phyloP scores from a whole-genome alignment of 1,140 invertebrate species.

The Steinernema feltiae region DNA sequence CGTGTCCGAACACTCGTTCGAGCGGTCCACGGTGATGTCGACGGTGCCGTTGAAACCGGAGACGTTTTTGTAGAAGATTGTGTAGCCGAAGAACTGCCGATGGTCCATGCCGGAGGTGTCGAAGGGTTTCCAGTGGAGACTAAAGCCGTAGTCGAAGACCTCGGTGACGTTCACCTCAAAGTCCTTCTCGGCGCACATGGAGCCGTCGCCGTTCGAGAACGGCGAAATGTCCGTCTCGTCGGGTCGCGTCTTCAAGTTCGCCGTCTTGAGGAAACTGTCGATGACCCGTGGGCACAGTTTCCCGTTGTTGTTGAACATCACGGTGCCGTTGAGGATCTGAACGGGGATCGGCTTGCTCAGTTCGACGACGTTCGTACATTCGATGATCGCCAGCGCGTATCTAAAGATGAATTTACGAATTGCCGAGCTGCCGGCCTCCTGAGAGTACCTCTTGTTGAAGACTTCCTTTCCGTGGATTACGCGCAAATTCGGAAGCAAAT shows the following conservation, averaged over 20 bases:
- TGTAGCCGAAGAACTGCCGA: conserved; percentile 54
- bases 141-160: conserved; percentile 29
- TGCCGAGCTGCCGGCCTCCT: no score
- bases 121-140: conserved; percentile 57
- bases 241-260: conserved; percentile 8
- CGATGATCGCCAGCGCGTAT: background rate
- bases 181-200: background rate
- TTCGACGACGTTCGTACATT: background rate
- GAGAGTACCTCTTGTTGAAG: background rate
- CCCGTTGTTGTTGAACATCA: conserved; percentile 68
- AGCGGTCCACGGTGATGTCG: conserved; percentile 27
- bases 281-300: conserved; percentile 58
- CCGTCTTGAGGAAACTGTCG: background rate
- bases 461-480: conserved; percentile 65
- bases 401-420: background rate
- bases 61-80: conserved; percentile 56
- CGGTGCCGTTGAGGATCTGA: conserved; percentile 52
- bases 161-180: conserved; percentile 63
- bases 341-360: background rate
- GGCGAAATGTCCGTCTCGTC: conserved; percentile 64
- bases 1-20: conserved; percentile 54
- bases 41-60: background rate
- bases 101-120: conserved; percentile 60
- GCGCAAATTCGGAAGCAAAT: conserved; percentile 73
- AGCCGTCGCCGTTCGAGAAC: background rate